Evolutionary conservation across 2,797 vertebrate genomes (phyloP).

Genomic region (Tokudaia tokunoshimensis): DNA sequence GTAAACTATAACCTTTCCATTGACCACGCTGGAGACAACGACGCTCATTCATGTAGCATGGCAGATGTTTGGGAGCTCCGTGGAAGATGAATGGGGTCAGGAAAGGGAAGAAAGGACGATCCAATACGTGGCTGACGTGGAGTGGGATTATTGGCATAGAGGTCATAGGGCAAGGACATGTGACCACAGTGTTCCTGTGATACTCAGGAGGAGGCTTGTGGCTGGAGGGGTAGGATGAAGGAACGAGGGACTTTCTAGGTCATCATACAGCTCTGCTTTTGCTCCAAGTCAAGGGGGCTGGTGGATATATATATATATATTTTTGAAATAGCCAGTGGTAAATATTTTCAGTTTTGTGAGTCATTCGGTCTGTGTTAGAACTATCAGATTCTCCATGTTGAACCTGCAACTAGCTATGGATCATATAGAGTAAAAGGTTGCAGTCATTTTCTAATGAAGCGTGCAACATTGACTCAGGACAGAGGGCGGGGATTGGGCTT

Average conservation of each 20-base stretch:
- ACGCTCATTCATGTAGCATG: too few species aligned
- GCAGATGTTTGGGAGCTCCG: background rate
- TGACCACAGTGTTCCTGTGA: background rate
- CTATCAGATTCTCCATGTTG: background rate
- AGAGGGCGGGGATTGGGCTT: background rate
- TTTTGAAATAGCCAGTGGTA: background rate
- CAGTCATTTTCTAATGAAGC: too few species aligned
- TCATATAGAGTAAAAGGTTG: background rate
- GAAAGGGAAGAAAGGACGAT: background rate
- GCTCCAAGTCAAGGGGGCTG: background rate
- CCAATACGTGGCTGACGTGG: too few species aligned
- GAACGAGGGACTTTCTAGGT: rapidly evolving
- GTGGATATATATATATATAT: background rate
- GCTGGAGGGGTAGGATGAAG: background rate
- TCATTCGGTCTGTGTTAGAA: background rate
- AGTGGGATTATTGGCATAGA: background rate
- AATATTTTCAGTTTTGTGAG: background rate
- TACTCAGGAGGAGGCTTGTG: background rate
- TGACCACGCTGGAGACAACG: background rate
- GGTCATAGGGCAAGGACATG: background rate
- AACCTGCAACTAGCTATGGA: background rate
- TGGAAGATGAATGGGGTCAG: background rate
- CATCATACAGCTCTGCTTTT: background rate
- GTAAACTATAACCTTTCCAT: background rate
- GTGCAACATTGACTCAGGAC: background rate